Base-by-base conservation (phyloP, 1,140 invertebrate genomes). In the Drosophila kepulauana region DNA sequence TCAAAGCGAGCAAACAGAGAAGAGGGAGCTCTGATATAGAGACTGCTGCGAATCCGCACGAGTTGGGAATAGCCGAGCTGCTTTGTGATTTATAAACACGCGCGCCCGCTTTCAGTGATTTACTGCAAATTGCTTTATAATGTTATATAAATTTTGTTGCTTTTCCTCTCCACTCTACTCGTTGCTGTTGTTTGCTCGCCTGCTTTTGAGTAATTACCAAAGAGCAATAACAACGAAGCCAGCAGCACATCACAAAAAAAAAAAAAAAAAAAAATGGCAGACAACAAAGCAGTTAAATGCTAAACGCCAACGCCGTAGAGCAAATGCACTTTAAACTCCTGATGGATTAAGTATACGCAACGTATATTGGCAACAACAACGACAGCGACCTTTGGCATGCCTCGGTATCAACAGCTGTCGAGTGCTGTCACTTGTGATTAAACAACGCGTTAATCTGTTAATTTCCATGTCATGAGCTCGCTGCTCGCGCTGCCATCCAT, bases 71-170 rank as follows among this genome's bases (percentile, higher is more conserved):
- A 38, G 64, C 28, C 10, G 41, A 15, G 41, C 43, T 71, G 85
- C 70, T 82, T 25, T 73, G 78, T 89, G 85, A 89, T 89, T 89
- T 89, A 89, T 89, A 87, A 87, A 87, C 85, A 87, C 80, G 85
- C 80, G 84, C 85, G 85, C 57, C 57, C 51, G 71, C 81, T 89
- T 81, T 89, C 56, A 68, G 81, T 88, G 85, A 88, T 88, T 88
- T 88, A 88, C 85, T 88, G 85, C 85, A 88, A 88, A 88, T 88
- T 88, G 85, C 85, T 88, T 88, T 88, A 88, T 88, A 88, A 88
- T 89, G 85, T 89, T 88, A 87, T 87, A 87, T 87, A 82, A 72
- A 87, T 82, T 84, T 81, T 79, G 78, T 68, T 78, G 74, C 59
- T 74, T 38, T 8, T 8, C 35, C 35, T 8, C 35, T 7, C 7